Evolutionary conservation across 2,888 invertebrate species (phyloP), one percentile per base, ranked within the genome.

Genomic region (Cerastis rubricosa): DNA sequence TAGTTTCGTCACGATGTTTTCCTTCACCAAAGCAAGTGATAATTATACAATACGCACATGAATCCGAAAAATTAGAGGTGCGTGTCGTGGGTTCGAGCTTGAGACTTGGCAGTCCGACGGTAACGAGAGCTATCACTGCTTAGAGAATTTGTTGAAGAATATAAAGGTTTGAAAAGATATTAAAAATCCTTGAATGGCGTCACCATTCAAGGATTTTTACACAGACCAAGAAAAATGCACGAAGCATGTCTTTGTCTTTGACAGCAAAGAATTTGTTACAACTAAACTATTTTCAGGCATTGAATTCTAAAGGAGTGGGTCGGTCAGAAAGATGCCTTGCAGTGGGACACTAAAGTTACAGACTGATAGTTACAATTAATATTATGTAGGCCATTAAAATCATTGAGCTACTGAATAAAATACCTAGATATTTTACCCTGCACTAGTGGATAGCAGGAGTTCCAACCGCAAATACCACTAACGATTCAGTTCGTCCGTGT

Each of bases 391-490:
- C 29, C n/a, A 11, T 14, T 14, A 47, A 64, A 81, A 54, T 67
- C 0, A 57, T 65, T 19, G 29, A 70, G 3, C 76, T 47, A 2
- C 22, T 70, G 35, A 29, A 65, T 59, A 65, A 12, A 59, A 70
- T 43, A 35, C 2, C 54, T 83, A n/a, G 65, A 77, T 80, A 43
- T 17, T 64, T 66, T 43, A 78, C 61, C 43, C 22, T 19, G 22
- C 40, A n/a, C 35, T 7, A 35, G 11, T 61, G 47, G 47, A 22
- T 51, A 43, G 40, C 29, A 25, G 40, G 29, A 45, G 40, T 43
- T 61, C 11, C 14, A 25, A 83, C 83, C 78, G 47, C 80, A 80
- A 83, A 80, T 71, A 77, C 71, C 78, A 71, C 80, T 66, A 80
- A 83, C 68, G 68, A 83, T 59, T 40, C 29, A 64, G 72, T 73